Percentiles rank a stretch among this genome's conserved stretches.
These are phyloP conservation scores for Pangasianodon hypophthalmus DNA, from an alignment of 2,113 vertebrate genomes.

Conservation along the genomic window DNA sequence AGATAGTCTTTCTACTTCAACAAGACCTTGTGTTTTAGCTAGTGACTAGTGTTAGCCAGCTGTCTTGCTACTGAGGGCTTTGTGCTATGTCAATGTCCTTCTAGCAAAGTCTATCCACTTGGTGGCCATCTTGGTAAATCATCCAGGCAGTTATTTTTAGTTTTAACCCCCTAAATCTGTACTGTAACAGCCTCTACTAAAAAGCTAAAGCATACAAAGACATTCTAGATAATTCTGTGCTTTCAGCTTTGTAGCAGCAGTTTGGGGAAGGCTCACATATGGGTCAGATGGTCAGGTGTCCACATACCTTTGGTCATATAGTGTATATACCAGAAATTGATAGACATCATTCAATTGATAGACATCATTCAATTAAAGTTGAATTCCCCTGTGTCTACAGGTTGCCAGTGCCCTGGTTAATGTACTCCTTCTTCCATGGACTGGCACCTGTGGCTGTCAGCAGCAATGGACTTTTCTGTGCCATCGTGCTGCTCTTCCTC, in stretches of 20 bases:
- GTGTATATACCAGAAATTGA: too few relatives aligned
- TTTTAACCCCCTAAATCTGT: not conserved
- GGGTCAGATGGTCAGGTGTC: too few relatives aligned
- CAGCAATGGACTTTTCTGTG: constrained; percentile 95
- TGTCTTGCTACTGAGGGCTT: not conserved
- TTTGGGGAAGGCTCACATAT: too few relatives aligned
- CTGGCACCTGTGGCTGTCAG: constrained; percentile 86
- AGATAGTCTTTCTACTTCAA: not conserved
- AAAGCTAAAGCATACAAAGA: too few relatives aligned
- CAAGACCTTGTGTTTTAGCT: not conserved
- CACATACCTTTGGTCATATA: not conserved
- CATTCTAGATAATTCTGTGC: too few relatives aligned
- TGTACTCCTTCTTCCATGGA: constrained; percentile 78
- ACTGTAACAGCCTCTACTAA: too few relatives aligned
- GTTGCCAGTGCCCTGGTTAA: constrained; percentile 89
- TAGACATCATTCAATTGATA: too few relatives aligned
- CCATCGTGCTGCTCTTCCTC: constrained; percentile 94
- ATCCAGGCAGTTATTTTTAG: not conserved
- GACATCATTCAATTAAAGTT: too few relatives aligned
- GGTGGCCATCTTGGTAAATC: not conserved
- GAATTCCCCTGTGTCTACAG: constrained; percentile 67
- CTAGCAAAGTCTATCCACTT: not conserved
- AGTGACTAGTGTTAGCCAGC: not conserved
- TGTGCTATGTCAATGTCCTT: not conserved
- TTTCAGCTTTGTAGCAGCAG: too few relatives aligned